Evolutionary conservation across 2,888 invertebrate genomes (phyloP).

Genomic region (Nowickia ferox): DNA sequence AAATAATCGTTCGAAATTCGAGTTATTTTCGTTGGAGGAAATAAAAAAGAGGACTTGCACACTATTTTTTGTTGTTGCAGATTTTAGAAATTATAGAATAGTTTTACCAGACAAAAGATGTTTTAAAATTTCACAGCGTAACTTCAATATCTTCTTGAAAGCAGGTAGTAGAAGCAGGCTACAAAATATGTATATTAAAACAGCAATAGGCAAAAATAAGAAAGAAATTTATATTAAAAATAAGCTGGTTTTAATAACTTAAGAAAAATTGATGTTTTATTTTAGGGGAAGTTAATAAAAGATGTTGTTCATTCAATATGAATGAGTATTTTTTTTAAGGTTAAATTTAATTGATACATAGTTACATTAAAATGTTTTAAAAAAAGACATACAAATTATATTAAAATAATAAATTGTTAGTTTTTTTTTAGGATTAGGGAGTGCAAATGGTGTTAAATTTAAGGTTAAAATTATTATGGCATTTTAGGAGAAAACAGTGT

Average conservation of each 20-base stretch:
- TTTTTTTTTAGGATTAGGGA: not conserved
- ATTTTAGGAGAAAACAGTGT: not conserved
- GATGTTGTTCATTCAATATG: slow-evolving; percentile 78
- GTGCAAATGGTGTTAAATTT: not conserved
- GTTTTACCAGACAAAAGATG: not conserved
- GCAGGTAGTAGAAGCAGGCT: slow-evolving; percentile 74
- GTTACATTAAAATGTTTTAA: slow-evolving; percentile 23
- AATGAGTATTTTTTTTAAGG: slow-evolving; percentile 73
- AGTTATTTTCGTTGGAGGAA: slow-evolving; percentile 33
- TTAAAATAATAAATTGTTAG: slow-evolving; percentile 30
- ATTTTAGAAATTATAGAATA: not conserved
- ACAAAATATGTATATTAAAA: slow-evolving; percentile 66
- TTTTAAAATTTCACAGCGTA: slow-evolving; percentile 75
- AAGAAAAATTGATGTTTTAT: slow-evolving; percentile 3
- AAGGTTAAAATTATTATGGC: slow-evolving; percentile 55
- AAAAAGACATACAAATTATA: slow-evolving; percentile 10
- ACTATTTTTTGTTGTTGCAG: not conserved
- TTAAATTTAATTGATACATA: slow-evolving; percentile 28
- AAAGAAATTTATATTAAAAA: slow-evolving; percentile 46
- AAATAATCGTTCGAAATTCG: slow-evolving; percentile 48
- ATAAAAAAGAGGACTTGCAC: not conserved
- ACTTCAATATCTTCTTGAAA: slow-evolving; percentile 80
- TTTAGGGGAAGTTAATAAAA: slow-evolving; percentile 11
- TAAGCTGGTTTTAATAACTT: slow-evolving; percentile 19
- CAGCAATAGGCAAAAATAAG: slow-evolving; percentile 61